A percentile compares a stretch with the other conserved stretches of the same genome.
Evolutionary conservation across 2,113 vertebrate genomes (phyloP).

Genomic region (Sardina pilchardus): DNA sequence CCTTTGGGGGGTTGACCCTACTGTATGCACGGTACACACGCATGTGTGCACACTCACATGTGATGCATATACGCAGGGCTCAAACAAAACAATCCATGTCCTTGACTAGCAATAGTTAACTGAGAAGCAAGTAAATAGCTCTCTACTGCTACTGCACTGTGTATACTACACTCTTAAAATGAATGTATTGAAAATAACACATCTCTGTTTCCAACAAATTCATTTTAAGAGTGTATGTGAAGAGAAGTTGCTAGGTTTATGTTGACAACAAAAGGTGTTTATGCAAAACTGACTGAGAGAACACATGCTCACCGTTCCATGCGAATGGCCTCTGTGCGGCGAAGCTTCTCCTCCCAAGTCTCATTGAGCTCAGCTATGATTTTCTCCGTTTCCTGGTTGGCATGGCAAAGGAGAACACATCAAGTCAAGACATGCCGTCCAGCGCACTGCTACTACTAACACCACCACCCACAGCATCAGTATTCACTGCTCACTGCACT

Average conservation of each 20-base stretch:
- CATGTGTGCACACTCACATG: background rate
- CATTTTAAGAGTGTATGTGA: too few species aligned
- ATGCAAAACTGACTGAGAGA: background rate
- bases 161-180: too few species aligned
- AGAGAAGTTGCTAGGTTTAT: too few species aligned
- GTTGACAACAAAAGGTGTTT: too few species aligned
- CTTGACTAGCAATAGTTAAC: background rate
- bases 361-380: constrained; percentile 98
- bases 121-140: background rate
- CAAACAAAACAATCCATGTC: background rate
- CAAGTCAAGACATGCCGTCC: constrained; percentile 21
- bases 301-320: constrained; percentile 85
- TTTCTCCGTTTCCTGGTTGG: constrained; percentile 90
- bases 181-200: too few species aligned
- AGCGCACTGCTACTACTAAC: background rate
- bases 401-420: background rate
- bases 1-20: background rate
- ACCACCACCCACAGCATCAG: background rate
- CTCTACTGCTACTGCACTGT: background rate
- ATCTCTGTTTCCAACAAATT: too few species aligned
- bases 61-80: background rate
- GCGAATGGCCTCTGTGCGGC: constrained; percentile 92
- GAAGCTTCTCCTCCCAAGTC: constrained; percentile 97
- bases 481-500: background rate
- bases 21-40: background rate